Evolutionary conservation across 2,113 vertebrate genomes (phyloP), one percentile per base, ranked within the genome.

Genomic region (Xenopus tropicalis): DNA sequence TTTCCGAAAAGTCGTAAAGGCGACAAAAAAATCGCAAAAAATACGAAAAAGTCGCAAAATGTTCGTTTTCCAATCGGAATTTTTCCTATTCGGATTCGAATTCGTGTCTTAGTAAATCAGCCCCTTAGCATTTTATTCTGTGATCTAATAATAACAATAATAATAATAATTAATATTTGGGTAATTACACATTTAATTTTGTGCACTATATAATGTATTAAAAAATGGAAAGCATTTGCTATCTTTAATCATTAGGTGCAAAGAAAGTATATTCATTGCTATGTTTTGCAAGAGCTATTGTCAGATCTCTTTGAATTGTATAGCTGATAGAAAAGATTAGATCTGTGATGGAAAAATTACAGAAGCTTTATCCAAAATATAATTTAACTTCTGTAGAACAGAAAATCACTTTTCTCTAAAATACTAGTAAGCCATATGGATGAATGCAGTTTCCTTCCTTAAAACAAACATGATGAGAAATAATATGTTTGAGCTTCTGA

Each of bases 291-390:
- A 71, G 61, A 43, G 44, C 29, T 48, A 37, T 37, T 37, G 29
- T 37, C 29, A 7, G 1, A 8, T 48, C 16, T 17, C 12, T 48
- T 48, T 48, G 70, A 71, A 71, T 63, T 44, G 59, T 61, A 54
- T 52, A 63, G 59, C 70, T 63, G 70, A 51, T 71, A 46, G 59
- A 71, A 63, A 71, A 63, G 70, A 71, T 71, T 71, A 63, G 70
- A 46, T 63, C 22, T 71, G 43, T 62, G 59, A 71, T 71, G 46
- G 70, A 52, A 71, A 71, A 71, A 71, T 71, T 46, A 71, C 43
- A 63, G 59, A 63, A 51, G 44, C 59, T 71, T 71, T 37, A 63
- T 14, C 61, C 51, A n/a, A 71, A 52, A 52, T 63, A 21, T 20
- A 51, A 3, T 14, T n/a, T 44, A 62, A 63, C 58, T 63, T 71